These are phyloP conservation scores for Sebastes matsubarae DNA, from an alignment of 2,797 vertebrate genomes.

Conservation along the genomic window DNA sequence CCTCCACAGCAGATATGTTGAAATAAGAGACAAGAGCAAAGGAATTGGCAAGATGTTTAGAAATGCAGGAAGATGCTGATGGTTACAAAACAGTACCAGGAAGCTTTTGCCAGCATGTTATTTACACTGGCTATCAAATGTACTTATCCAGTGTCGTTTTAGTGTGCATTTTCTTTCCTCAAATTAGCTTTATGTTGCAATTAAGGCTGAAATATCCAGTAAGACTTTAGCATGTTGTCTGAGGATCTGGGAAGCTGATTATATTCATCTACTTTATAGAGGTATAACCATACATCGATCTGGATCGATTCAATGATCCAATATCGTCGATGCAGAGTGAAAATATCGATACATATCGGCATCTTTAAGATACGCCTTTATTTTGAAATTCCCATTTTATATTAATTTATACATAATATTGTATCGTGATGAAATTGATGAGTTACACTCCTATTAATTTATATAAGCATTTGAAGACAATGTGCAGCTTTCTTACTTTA, in stretches of 20 bases:
- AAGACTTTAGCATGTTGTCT: neutral
- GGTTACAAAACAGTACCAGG: neutral
- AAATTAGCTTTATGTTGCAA: neutral
- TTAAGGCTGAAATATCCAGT: neutral
- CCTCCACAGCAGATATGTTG: constrained; percentile 25
- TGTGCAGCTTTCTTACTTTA: neutral
- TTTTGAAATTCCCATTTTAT: no score
- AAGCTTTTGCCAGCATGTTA: neutral
- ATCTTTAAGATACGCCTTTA: no score
- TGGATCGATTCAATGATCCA: no score
- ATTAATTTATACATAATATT: no score
- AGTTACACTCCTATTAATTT: no score
- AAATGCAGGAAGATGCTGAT: constrained; percentile 8
- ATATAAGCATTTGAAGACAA: neutral
- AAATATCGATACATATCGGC: no score
- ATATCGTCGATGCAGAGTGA: no score
- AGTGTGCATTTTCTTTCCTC: neutral
- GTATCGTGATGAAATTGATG: no score
- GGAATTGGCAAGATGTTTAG: neutral
- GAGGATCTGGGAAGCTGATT: neutral
- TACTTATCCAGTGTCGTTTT: neutral
- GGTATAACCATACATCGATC: no score
- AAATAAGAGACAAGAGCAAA: constrained; percentile 22
- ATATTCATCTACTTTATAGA: neutral
- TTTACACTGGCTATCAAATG: neutral